Conservation (phyloP, 1,140 invertebrate genomes). For the Paracyclopina nana region DNA sequence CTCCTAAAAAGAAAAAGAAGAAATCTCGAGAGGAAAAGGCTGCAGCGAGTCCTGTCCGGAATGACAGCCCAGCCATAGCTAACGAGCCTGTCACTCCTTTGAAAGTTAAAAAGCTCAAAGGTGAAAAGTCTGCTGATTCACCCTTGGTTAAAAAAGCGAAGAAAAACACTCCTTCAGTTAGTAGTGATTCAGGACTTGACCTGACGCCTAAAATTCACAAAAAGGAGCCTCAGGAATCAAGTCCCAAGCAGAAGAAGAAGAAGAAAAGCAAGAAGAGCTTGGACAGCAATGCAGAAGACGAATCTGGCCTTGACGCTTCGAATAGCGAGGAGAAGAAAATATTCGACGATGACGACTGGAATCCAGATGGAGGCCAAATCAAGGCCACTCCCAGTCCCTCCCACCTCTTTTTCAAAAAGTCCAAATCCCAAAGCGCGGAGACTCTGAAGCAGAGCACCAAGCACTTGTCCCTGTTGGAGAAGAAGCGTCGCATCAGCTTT, state of each 20-base stretch:
- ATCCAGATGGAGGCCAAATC: not conserved
- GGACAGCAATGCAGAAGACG: no score
- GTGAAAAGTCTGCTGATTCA: not conserved
- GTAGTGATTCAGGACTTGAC: not conserved
- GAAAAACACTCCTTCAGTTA: not conserved
- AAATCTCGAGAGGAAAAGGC: not conserved
- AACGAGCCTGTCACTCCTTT: not conserved
- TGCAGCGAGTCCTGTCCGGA: not conserved
- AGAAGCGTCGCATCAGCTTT: conserved; percentile 7
- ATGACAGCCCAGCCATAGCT: not conserved
- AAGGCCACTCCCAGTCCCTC: not conserved
- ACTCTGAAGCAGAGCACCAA: not conserved
- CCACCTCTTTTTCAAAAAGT: not conserved
- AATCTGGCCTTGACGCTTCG: no score
- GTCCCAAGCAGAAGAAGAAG: no score
- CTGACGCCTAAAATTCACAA: no score
- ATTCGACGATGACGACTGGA: no score
- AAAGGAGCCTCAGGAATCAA: no score
- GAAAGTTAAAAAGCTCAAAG: not conserved
- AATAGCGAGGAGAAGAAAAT: no score
- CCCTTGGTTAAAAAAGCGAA: not conserved
- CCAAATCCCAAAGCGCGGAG: not conserved
- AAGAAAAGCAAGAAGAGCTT: no score
- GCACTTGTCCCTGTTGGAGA: not conserved
- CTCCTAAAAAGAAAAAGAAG: not conserved